Conservation (phyloP, 2,888 invertebrate genomes). For the Dasypogon diadema region DNA sequence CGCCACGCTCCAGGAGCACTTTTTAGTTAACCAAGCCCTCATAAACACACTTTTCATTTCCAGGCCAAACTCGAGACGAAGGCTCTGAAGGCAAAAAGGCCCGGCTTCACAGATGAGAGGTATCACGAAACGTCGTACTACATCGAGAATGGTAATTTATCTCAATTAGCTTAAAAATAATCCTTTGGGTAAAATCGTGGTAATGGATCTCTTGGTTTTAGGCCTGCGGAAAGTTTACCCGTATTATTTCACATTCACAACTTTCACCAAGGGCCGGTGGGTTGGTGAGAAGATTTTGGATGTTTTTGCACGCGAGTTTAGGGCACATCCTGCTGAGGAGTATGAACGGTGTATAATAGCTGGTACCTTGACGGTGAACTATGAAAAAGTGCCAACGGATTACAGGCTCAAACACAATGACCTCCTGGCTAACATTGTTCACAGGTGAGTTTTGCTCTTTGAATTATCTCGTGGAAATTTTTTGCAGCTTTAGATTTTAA, state of each 20-base stretch:
- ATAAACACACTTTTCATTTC: conserved; percentile 59
- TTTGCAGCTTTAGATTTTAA: conserved; percentile 5
- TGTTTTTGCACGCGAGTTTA: conserved; percentile 92
- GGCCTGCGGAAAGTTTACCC: conserved; percentile 96
- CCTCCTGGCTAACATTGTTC: conserved; percentile 90
- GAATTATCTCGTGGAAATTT: conserved; percentile 33
- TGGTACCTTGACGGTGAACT: conserved; percentile 93
- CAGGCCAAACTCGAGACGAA: conserved; percentile 93
- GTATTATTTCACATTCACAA: conserved; percentile 96
- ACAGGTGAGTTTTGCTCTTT: conserved; percentile 78
- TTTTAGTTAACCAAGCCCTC: not conserved
- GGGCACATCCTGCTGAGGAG: conserved; percentile 93
- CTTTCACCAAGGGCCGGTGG: conserved; percentile 97
- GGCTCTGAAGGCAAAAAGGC: conserved; percentile 89
- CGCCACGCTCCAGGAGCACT: not conserved
- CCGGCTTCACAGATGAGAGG: conserved; percentile 91
- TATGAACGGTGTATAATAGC: conserved; percentile 92
- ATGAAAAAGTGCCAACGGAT: conserved; percentile 90
- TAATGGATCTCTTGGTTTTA: conserved; percentile 62
- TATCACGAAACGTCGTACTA: conserved; percentile 96
- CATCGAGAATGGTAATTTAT: conserved; percentile 89
- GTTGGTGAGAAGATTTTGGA: conserved; percentile 93
- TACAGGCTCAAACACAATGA: conserved; percentile 94
- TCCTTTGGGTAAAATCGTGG: conserved; percentile 28
- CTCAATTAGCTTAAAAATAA: conserved; percentile 44